Evolutionary conservation across 2,888 invertebrate species (phyloP), one percentile per base, ranked within the genome.

Genomic region (Orthonevra nobilis): DNA sequence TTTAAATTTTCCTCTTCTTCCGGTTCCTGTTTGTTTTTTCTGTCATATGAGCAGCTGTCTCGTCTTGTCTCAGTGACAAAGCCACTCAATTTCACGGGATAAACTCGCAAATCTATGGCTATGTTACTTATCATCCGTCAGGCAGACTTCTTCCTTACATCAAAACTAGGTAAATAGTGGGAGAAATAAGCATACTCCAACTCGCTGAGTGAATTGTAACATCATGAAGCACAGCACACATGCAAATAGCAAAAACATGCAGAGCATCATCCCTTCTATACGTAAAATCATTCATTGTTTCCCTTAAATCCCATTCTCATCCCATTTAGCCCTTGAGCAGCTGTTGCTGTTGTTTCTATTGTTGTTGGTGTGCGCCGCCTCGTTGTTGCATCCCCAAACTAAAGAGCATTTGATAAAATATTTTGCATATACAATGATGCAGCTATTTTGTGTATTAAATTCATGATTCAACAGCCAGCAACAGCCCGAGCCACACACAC

Each of bases 401-500:
- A 44, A 46, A 52, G 34, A 58, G 50, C 34, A 77, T 72, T 70
- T 70, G 52, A 68, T 79, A 60, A 73, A 73, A 66, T 73, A 73
- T 68, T 79, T 79, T 73, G 66, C 66, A 79, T 73, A 58, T 79
- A 79, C 61, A 73, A 61, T 32, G 61, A 73, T 54, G 54, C 66
- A 79, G 79, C 79, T 79, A 79, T 79, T 72, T 79, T 72, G 60
- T 66, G 77, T 72, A 79, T 79, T 73, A 79, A 79, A 79, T 79
- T 79, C 72, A 79, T 72, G 72, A 72, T 79, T 68, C 73, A 61
- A 66, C n/a, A n/a, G n/a, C n/a, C n/a, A n/a, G n/a, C n/a, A n/a
- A n/a, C n/a, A 48, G 46, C 32, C 34, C n/a, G 17, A 30, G n/a
- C n/a, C 2, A 32, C 7, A 36, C 20, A 42, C n/a, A 36, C 14